A percentile compares a stretch with the other conserved stretches of the same genome.
Conservation (phyloP, 1,140 invertebrate genomes). For the Acyrthosiphon pisum region DNA sequence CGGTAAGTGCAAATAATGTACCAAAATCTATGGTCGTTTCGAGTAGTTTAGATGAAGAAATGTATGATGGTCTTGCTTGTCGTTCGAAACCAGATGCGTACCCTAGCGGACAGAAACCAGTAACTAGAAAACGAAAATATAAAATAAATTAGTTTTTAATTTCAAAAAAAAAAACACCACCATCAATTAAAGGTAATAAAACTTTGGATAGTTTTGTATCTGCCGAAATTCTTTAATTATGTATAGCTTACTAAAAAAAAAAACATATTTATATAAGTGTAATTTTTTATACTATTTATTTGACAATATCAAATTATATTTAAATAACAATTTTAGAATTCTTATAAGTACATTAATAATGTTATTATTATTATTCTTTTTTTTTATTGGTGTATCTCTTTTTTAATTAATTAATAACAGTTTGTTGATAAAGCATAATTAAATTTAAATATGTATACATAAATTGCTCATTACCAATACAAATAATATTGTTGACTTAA, state of each 20-base stretch:
- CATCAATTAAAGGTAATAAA: slow-evolving; percentile 31
- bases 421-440: not conserved
- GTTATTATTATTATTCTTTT: too few relatives aligned
- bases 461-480: slow-evolving; percentile 15
- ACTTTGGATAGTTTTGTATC: slow-evolving; percentile 51
- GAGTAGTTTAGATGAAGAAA: slow-evolving; percentile 54
- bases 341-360: not conserved
- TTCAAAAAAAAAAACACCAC: slow-evolving; percentile 43
- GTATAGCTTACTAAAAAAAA: not conserved
- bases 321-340: not conserved
- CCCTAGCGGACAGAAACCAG: slow-evolving; percentile 15
- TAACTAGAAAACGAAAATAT: slow-evolving; percentile 38
- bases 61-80: slow-evolving; percentile 49
- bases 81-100: slow-evolving; percentile 48
- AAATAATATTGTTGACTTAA: not conserved
- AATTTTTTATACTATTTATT: not conserved
- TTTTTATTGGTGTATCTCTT: not conserved
- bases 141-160: slow-evolving; percentile 53
- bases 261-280: not conserved
- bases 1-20: slow-evolving; percentile 40
- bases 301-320: not conserved
- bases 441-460: not conserved
- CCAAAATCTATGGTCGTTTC: not conserved
- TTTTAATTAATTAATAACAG: not conserved
- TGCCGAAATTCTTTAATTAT: slow-evolving; percentile 28